Percentiles rank a stretch among this genome's conserved stretches.
Evolutionary conservation across 2,113 vertebrate species (phyloP).

Genomic region (Tonatia bakeri): DNA sequence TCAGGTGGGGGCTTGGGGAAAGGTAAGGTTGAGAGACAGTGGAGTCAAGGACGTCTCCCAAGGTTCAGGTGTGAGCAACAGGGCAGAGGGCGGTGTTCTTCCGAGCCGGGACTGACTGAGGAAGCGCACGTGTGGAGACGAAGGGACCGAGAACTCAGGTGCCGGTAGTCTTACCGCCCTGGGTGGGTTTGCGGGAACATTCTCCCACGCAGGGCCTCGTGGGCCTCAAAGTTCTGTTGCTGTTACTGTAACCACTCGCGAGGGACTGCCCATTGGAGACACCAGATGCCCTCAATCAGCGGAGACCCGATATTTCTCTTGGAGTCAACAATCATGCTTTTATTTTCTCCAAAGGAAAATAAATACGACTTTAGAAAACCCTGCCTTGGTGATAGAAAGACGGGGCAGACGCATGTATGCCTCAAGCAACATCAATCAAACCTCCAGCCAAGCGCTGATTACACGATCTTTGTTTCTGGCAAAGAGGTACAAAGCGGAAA

Average conservation of each 20-base stretch:
- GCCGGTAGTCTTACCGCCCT: neutral
- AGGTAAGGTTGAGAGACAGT: neutral
- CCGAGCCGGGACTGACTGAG: neutral
- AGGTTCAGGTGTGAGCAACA: neutral
- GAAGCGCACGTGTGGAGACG: neutral
- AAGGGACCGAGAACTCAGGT: neutral
- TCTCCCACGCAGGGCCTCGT: neutral
- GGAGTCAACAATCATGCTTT: conserved; percentile 16
- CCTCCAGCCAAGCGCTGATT: conserved; percentile 66
- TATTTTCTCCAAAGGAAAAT: conserved; percentile 58
- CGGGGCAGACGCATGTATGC: conserved; percentile 38
- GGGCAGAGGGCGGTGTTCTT: neutral
- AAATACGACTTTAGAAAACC: conserved; percentile 47
- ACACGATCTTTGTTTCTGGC: conserved; percentile 64
- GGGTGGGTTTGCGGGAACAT: neutral
- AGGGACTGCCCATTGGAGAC: neutral
- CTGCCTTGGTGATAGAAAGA: conserved; percentile 42
- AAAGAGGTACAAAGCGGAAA: conserved; percentile 42
- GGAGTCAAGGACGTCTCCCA: neutral
- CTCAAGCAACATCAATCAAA: conserved; percentile 59
- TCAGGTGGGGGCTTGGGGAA: neutral
- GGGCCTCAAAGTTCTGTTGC: neutral
- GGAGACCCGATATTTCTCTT: conserved; percentile 43
- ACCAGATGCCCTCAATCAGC: conserved; percentile 21
- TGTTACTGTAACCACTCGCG: neutral